Evolutionary conservation across 2,888 invertebrate genomes (phyloP).

Genomic region (Hypomecis atomaria): DNA sequence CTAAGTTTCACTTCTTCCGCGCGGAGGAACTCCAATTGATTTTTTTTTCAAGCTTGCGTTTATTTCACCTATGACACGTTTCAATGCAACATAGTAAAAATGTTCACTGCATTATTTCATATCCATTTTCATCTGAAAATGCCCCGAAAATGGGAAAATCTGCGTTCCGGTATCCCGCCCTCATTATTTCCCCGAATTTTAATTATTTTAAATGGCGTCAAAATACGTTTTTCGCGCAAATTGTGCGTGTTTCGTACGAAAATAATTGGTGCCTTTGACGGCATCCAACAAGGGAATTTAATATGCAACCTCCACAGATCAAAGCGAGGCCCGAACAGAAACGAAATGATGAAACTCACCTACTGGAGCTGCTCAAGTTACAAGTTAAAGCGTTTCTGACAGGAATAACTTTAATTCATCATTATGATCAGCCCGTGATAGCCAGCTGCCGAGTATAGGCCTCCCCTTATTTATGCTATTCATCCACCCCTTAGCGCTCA

Average conservation of each 20-base stretch:
- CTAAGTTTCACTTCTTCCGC: too few relatives aligned
- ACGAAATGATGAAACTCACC: slow-evolving; percentile 70
- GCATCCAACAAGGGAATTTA: slow-evolving; percentile 69
- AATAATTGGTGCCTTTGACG: slow-evolving; percentile 72
- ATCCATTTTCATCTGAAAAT: too few relatives aligned
- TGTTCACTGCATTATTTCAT: neutral
- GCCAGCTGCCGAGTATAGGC: too few relatives aligned
- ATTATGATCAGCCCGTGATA: too few relatives aligned
- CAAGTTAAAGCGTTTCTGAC: slow-evolving; percentile 41
- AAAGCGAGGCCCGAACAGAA: slow-evolving; percentile 67
- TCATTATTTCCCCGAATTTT: slow-evolving; percentile 12
- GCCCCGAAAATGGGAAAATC: neutral
- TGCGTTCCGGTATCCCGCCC: neutral
- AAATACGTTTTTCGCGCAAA: slow-evolving; percentile 49
- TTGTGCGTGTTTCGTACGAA: slow-evolving; percentile 51
- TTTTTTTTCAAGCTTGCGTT: too few relatives aligned
- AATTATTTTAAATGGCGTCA: slow-evolving; percentile 36
- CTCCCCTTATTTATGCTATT: too few relatives aligned
- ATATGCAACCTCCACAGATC: slow-evolving; percentile 70
- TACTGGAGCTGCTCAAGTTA: slow-evolving; percentile 32
- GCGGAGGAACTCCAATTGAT: too few relatives aligned
- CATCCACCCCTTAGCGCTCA: too few relatives aligned
- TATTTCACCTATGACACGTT: too few relatives aligned
- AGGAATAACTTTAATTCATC: too few relatives aligned
- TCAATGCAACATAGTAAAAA: neutral